Percentiles rank a stretch among this genome's conserved stretches.
These are phyloP conservation scores for Mesembrinibis cayennensis DNA, from an alignment of 2,113 vertebrate species.

Conservation along the genomic window DNA sequence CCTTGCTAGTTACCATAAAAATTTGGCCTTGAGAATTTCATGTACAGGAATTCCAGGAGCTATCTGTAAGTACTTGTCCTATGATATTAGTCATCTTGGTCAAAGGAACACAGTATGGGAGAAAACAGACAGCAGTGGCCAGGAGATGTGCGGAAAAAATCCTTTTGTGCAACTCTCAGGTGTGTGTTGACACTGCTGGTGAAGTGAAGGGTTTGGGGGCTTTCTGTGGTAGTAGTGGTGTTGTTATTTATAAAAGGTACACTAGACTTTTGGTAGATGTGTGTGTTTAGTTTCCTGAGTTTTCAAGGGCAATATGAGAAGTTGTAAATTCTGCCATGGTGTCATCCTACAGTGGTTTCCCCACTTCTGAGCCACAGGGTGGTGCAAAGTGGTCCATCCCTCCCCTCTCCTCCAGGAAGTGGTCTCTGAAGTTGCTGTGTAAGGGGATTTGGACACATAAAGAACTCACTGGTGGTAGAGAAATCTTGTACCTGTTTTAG, in stretches of 20 bases:
- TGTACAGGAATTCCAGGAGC: not conserved
- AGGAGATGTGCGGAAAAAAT: not conserved
- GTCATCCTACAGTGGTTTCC: accelerated
- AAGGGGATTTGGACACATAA: not conserved
- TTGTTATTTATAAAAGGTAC: not conserved
- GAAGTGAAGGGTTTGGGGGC: not conserved
- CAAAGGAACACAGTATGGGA: not conserved
- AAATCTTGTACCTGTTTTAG: not conserved
- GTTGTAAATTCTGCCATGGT: not conserved
- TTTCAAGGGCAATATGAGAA: not conserved
- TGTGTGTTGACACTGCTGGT: not conserved
- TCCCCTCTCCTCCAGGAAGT: not conserved
- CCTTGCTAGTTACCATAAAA: not conserved
- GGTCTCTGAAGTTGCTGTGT: not conserved
- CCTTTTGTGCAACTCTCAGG: not conserved
- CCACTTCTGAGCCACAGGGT: not conserved
- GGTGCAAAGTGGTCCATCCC: not conserved
- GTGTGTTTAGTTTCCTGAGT: not conserved
- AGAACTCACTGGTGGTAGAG: not conserved
- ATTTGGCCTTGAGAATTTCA: not conserved
- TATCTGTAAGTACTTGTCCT: not conserved
- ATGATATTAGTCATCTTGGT: not conserved
- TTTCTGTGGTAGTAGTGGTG: not conserved
- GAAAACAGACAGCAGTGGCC: not conserved
- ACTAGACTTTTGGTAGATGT: not conserved